Conservation (phyloP, 2,888 invertebrate genomes). For the Sceliomorpha sp. region DNA sequence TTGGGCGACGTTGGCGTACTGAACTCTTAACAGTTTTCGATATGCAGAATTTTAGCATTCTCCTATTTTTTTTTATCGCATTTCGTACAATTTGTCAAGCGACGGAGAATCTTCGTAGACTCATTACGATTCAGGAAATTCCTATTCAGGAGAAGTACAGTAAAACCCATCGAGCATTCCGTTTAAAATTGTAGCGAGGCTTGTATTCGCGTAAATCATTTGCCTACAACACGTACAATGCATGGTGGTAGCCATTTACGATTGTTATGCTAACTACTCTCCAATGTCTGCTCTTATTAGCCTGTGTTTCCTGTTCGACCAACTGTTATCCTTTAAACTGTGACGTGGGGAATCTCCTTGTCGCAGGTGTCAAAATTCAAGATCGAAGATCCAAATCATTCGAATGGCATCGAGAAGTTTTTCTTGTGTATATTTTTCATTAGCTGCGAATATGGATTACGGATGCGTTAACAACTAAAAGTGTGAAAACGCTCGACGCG, state of each 20-base stretch:
- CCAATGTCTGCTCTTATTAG: conserved; percentile 75
- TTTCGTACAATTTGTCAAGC: conserved; percentile 50
- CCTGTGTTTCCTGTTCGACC: conserved; percentile 78
- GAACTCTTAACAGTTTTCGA: not conserved
- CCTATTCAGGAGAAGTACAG: conserved; percentile 54
- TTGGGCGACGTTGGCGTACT: not conserved
- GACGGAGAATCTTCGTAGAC: conserved; percentile 45
- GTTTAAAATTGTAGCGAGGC: conserved; percentile 62
- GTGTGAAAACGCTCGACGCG: too few relatives aligned
- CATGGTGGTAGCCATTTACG: conserved; percentile 71
- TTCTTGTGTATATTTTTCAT: conserved; percentile 32
- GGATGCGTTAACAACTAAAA: too few relatives aligned
- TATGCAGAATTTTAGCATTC: conserved; percentile 54
- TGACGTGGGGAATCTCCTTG: conserved; percentile 55
- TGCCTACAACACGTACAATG: conserved; percentile 64
- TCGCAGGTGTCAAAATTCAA: conserved; percentile 50
- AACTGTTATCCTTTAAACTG: conserved; percentile 76
- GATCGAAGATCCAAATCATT: conserved; percentile 44
- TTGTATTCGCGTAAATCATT: conserved; percentile 74
- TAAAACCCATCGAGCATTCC: conserved; percentile 64
- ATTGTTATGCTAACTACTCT: conserved; percentile 79
- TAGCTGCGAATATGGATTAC: too few relatives aligned
- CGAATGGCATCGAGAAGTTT: conserved; percentile 39
- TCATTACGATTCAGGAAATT: conserved; percentile 58
- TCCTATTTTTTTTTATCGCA: conserved; percentile 55